These are phyloP conservation scores for Netelia virgata DNA, from an alignment of 2,888 invertebrate genomes.

Conservation along the genomic window DNA sequence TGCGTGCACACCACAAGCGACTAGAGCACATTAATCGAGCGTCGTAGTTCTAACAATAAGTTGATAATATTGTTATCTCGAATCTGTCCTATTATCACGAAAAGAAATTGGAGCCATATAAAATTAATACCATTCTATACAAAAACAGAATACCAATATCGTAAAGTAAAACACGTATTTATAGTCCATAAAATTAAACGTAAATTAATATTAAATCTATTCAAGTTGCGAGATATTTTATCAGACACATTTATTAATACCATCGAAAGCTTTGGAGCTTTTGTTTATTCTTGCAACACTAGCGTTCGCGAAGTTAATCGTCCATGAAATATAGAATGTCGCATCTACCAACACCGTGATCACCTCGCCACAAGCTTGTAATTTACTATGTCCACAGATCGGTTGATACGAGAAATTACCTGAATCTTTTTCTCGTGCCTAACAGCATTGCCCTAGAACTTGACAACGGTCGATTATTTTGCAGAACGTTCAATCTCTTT, in stretches of 20 bases:
- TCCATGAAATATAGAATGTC: conserved; percentile 65
- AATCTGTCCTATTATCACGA: conserved; percentile 8
- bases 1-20: conserved; percentile 5
- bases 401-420: conserved; percentile 53
- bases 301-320: conserved; percentile 58
- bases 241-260: no score
- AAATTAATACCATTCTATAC: no score
- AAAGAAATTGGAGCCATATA: not conserved
- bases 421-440: conserved; percentile 20
- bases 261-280: conserved; percentile 11
- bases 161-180: no score
- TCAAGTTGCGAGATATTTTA: no score
- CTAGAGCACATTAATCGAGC: conserved; percentile 36
- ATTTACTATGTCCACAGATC: conserved; percentile 46
- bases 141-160: no score
- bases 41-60: not conserved
- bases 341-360: conserved; percentile 10
- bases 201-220: no score
- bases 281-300: conserved; percentile 35
- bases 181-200: no score
- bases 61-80: conserved; percentile 24
- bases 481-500: conserved; percentile 15
- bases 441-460: conserved; percentile 9
- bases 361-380: conserved; percentile 41
- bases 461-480: conserved; percentile 39